Evolutionary conservation across 2,888 invertebrate species (phyloP).

Genomic region (Phaonia tiefii): DNA sequence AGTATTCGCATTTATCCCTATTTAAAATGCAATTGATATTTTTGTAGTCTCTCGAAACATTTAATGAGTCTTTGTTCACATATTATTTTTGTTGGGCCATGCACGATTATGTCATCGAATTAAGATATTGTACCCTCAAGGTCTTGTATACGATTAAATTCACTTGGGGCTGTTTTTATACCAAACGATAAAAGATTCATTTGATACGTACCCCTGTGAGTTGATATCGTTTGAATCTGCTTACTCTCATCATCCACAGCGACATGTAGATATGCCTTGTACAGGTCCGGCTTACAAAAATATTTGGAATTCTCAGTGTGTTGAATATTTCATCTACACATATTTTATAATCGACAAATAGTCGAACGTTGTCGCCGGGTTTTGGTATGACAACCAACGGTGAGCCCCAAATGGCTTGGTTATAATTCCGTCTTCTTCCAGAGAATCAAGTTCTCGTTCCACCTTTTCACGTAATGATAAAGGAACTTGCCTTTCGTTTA

Average conservation of each 20-base stretch:
- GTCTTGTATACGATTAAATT: conserved; percentile 40
- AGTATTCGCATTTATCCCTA: conserved; percentile 37
- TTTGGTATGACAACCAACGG: too few species aligned
- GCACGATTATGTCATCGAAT: conserved; percentile 25
- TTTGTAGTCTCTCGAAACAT: conserved; percentile 12
- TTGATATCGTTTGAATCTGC: conserved; percentile 58
- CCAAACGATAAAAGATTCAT: conserved; percentile 48
- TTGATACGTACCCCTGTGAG: conserved; percentile 45
- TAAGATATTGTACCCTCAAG: conserved; percentile 35
- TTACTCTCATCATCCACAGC: too few species aligned
- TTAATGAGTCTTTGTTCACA: conserved; percentile 16
- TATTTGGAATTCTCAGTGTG: conserved; percentile 38
- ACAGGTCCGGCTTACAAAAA: conserved; percentile 52
- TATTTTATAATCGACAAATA: conserved; percentile 61
- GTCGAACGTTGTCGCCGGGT: conserved; percentile 44
- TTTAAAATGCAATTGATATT: conserved; percentile 26
- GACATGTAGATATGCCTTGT: conserved; percentile 58
- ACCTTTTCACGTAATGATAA: conserved; percentile 58
- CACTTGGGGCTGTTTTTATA: conserved; percentile 29
- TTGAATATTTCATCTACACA: conserved; percentile 60
- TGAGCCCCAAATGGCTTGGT: too few species aligned
- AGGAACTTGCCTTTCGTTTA: too few species aligned
- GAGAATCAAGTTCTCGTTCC: conserved; percentile 41
- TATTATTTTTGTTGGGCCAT: neutral
- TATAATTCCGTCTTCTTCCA: conserved; percentile 48